Evolutionary conservation across 2,888 invertebrate species (phyloP), one percentile per base, ranked within the genome.

Genomic region (Linnaemya vulpina): DNA sequence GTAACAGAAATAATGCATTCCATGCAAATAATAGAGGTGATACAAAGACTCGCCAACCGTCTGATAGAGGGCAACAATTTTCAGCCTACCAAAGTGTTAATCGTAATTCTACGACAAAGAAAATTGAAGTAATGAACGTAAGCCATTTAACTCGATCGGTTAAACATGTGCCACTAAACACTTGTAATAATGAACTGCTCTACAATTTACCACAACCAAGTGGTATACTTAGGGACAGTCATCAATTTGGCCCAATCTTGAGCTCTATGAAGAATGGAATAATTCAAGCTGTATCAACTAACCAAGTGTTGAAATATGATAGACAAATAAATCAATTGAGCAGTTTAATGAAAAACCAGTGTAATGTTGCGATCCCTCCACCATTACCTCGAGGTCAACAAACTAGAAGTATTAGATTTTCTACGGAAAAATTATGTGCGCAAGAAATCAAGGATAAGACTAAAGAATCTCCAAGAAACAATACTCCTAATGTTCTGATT

Each of bases 161-260:
- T 3, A 60, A 22, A 3, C n/a, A n/a, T 25, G 17, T 2, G 2
- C 65, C 20, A 49, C 30, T 2, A 3, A 30, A 30, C 30, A 35
- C 9, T 8, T 10, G 0, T 58, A 11, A 4, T 35, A 49, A 51
- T 43, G 68, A 53, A 51, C 3, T 53, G 4, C 20, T 71, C 13
- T 49, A 83, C 46, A n/a, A 15, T 46, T 62, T 84, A 43, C 84
- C 84, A n/a, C 84, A 84, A 46, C 71, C 80, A 9, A 55, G 25
- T 67, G 76, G 76, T 38, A 77, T 80, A 30, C 1, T 35, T 3
- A 49, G n/a, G 11, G 65, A 71, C 55, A 0, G 8, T 1, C 51
- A 67, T 20, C 22, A 22, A 2, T 1, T 22, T 15, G 10, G 20
- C 38, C 62, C 38, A 0, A 35, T n/a, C 0, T 0, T 74, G 5